A percentile compares a stretch with the other conserved stretches of the same genome.
Evolutionary conservation across 2,797 vertebrate genomes (phyloP).

Genomic region (Ciconia nigra): DNA sequence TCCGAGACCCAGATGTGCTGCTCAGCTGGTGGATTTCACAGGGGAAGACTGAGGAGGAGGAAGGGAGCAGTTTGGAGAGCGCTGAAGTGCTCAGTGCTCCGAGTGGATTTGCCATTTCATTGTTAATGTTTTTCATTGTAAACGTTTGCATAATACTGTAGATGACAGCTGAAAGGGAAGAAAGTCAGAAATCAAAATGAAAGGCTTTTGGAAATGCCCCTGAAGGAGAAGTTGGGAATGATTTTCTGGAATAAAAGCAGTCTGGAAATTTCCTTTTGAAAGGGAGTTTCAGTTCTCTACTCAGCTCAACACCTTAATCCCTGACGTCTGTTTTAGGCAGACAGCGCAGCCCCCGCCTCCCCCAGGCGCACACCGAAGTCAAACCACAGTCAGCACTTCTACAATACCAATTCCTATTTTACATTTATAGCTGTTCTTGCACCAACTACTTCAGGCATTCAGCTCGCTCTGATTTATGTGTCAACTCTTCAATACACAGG

Average conservation of each 20-base stretch:
- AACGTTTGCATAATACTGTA: not conserved
- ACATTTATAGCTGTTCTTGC: not conserved
- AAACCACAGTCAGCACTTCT: not conserved
- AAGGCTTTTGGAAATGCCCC: not conserved
- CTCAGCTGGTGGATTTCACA: not conserved
- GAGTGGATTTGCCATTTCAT: not conserved
- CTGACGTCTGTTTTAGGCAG: not conserved
- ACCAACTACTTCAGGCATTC: not conserved
- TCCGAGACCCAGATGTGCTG: not conserved
- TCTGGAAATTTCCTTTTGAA: not conserved
- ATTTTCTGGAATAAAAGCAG: not conserved
- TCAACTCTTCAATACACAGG: not conserved
- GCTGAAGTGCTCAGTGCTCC: not conserved
- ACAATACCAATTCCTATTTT: not conserved
- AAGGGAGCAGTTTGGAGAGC: not conserved
- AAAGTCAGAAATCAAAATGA: not conserved
- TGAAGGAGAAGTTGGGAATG: not conserved
- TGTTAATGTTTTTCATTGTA: not conserved
- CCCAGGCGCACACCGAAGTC: not conserved
- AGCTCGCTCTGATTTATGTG: not conserved
- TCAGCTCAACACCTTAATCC: not conserved
- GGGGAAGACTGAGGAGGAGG: not conserved
- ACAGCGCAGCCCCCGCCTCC: not conserved
- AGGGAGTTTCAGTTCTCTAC: not conserved
- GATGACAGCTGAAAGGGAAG: not conserved